Evolutionary conservation across 2,888 invertebrate species (phyloP).

Genomic region (Acrobasis repandana): DNA sequence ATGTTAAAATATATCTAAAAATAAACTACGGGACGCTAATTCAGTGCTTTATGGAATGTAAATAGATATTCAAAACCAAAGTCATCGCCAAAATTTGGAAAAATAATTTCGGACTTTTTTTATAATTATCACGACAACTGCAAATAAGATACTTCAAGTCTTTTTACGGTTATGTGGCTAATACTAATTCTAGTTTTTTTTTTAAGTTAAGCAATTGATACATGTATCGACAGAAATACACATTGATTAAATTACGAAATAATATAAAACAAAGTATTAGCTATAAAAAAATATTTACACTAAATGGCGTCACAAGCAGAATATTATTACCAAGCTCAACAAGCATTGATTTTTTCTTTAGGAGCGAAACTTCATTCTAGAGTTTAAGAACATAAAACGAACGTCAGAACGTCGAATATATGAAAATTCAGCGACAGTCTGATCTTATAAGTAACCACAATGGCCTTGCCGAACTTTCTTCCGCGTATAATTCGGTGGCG

Average conservation of each 20-base stretch:
- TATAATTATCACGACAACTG: not conserved
- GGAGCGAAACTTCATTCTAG: no score
- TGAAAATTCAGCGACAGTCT: no score
- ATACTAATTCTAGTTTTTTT: not conserved
- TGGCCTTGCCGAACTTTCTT: no score
- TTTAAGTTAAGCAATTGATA: not conserved
- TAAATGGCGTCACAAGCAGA: conserved; percentile 6
- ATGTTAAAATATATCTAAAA: conserved; percentile 9
- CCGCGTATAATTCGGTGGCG: not conserved
- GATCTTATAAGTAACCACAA: no score
- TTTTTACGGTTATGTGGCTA: not conserved
- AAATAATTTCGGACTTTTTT: not conserved
- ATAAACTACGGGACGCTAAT: conserved; percentile 8
- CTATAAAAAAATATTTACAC: conserved; percentile 30
- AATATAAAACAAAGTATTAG: conserved; percentile 34
- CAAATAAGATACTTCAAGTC: not conserved
- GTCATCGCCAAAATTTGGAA: not conserved
- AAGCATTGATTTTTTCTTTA: no score
- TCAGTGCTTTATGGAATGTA: conserved; percentile 20
- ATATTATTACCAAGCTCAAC: not conserved
- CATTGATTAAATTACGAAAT: conserved; percentile 31
- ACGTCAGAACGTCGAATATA: no score
- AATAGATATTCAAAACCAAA: not conserved
- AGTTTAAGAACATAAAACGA: no score
- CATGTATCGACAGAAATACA: conserved; percentile 18